Percentiles rank a stretch among this genome's conserved stretches.
Conservation (phyloP, 1,140 invertebrate genomes). For the Diabrotica undecimpunctata region DNA sequence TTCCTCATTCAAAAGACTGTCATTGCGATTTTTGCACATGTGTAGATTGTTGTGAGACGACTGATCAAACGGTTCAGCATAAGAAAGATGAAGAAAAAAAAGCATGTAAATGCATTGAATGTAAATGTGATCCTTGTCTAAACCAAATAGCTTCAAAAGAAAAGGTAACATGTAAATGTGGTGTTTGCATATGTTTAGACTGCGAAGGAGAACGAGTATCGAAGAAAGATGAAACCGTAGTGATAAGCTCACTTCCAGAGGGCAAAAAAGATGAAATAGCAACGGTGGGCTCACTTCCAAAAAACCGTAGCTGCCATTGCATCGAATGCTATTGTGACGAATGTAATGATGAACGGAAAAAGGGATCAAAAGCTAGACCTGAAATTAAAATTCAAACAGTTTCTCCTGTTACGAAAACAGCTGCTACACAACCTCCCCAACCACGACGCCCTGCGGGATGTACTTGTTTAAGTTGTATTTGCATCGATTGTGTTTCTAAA, state of each 20-base stretch:
- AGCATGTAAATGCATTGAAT: slow-evolving; percentile 8
- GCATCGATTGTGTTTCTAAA: not conserved
- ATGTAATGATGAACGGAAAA: not conserved
- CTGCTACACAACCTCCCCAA: not conserved
- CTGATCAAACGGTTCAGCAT: not conserved
- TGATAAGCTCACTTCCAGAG: not conserved
- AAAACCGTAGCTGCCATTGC: slow-evolving; percentile 11
- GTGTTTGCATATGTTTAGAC: slow-evolving; percentile 23
- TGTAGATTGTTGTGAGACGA: slow-evolving; percentile 2
- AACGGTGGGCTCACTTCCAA: not conserved
- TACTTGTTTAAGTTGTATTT: not conserved
- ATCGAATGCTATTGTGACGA: slow-evolving; percentile 14
- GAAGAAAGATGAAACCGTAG: not conserved
- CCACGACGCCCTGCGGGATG: not conserved
- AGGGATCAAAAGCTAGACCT: not conserved
- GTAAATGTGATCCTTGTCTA: slow-evolving; percentile 3
- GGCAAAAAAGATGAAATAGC: not conserved
- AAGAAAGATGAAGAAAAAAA: not conserved
- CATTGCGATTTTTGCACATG: slow-evolving; percentile 9
- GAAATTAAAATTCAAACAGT: not conserved
- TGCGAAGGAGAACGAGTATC: slow-evolving; percentile 15
- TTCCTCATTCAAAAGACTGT: not conserved
- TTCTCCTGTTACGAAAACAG: not conserved
- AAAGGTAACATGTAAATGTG: slow-evolving; percentile 22
- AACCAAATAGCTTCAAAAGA: not conserved